Conservation (phyloP, 2,888 invertebrate species). For the Brachyptera putata region DNA sequence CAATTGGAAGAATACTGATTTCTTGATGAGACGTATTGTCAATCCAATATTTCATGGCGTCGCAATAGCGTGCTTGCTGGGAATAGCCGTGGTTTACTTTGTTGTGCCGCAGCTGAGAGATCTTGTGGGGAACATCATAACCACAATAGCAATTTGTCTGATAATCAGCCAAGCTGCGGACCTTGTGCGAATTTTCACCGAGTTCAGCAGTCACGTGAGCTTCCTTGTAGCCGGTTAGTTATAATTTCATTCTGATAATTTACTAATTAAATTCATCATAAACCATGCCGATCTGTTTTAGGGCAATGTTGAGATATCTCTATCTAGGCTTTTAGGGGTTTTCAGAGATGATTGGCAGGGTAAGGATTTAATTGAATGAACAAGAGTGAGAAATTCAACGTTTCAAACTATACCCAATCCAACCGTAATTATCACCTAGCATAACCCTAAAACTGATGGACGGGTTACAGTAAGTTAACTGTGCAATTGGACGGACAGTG, state of each 20-base stretch:
- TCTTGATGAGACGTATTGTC: conserved; percentile 67
- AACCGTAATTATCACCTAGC: too few species aligned
- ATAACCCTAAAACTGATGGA: too few species aligned
- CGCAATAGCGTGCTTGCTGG: conserved; percentile 63
- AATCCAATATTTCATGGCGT: conserved; percentile 74
- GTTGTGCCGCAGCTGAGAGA: conserved; percentile 77
- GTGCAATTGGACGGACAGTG: too few species aligned
- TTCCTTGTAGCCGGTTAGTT: conserved; percentile 70
- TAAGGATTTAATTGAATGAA: background rate
- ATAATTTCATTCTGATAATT: too few species aligned
- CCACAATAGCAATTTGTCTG: conserved; percentile 73
- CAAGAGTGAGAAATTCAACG: background rate
- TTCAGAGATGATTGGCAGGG: too few species aligned
- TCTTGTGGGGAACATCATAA: conserved; percentile 78
- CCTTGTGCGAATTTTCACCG: conserved; percentile 72
- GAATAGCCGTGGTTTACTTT: conserved; percentile 76
- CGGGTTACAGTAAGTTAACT: too few species aligned
- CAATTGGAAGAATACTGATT: conserved; percentile 70
- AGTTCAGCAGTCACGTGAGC: conserved; percentile 74
- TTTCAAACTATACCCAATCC: too few species aligned
- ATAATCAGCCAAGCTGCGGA: conserved; percentile 74
- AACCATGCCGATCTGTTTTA: too few species aligned
- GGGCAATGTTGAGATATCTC: too few species aligned
- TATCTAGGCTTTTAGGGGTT: too few species aligned
- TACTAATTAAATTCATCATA: background rate